Conservation (phyloP, 2,797 vertebrate genomes). For the Orientallactaga sibirica region DNA sequence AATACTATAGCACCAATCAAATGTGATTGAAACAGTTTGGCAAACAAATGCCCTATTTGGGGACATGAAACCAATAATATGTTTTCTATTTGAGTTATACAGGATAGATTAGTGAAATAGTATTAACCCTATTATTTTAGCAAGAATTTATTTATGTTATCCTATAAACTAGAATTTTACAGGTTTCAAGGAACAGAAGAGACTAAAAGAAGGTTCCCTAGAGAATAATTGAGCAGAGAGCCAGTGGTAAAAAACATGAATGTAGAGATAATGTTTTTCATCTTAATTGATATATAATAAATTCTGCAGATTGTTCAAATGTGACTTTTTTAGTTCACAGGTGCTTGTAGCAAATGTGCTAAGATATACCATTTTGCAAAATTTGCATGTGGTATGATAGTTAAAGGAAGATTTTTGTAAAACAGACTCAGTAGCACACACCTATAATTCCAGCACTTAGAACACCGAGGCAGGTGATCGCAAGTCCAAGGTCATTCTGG, state of each 20-base stretch:
- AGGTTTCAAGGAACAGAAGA: neutral
- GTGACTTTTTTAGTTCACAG: neutral
- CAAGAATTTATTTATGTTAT: neutral
- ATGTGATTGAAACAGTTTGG: no score
- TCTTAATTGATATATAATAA: neutral
- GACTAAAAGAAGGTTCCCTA: neutral
- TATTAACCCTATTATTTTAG: neutral
- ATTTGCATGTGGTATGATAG: neutral
- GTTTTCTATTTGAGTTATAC: neutral
- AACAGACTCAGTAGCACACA: neutral
- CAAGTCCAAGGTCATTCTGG: neutral
- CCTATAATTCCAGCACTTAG: neutral
- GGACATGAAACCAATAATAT: neutral
- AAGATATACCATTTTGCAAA: no score
- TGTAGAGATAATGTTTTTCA: neutral
- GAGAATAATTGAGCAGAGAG: neutral
- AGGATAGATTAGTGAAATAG: neutral
- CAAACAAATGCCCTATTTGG: neutral
- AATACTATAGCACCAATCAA: no score
- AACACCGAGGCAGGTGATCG: neutral
- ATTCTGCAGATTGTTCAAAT: neutral
- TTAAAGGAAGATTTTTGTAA: neutral
- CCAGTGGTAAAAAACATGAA: neutral
- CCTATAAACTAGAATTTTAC: neutral
- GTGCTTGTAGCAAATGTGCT: no score